Base-by-base conservation (phyloP, 2,797 vertebrate species). In the Thalassophryne amazonica region DNA sequence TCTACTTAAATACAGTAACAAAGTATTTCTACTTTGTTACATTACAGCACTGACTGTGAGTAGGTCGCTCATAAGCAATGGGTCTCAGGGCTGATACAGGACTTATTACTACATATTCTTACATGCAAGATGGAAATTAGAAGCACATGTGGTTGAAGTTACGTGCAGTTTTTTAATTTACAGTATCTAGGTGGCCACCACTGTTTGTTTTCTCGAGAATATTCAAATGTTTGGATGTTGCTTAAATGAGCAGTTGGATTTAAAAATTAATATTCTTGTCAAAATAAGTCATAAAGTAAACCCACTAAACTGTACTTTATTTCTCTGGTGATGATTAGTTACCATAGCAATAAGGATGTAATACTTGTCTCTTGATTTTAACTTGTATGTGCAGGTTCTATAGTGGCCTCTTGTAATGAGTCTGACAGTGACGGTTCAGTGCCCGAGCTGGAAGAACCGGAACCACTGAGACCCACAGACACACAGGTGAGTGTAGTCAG, bases 341-440 rank as follows among this genome's bases (percentile, higher is more conserved):
- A 52, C 18, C 42, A 42, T 49, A n/a, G 53, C 7, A 43, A 52
- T 14, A 45, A 39, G 20, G 16, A 38, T 7, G 24, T 31, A 2
- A 25, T 21, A 18, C 5, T 7, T 11, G 10, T 65, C 1, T 34
- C 23, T 64, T 33, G 24, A 22, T 49, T 45, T 11, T 36, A n/a
- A 6, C 15, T 38, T 55, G 7, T 20, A 4, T 49, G 5, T 50
- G 10, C 20, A 80, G 79, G 71, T 22, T 84, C 76, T 35, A 61
- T 78, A 66, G 61, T 85, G 69, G 93, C 92, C 27, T 95, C 95
- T 0, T 93, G 92, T 29, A 95, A 93, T 19, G 94, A 94, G 51
- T 94, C 95, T 0, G 95, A 98, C 51, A 97, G 94, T 47, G 95
- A 94, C 8, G 94, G 92, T 4, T 97, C 95, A 0, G 86, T 94